A percentile compares a stretch with the other conserved stretches of the same genome.
phyloP scores from a whole-genome alignment of 2,113 vertebrate genomes.

The Buteo buteo region DNA sequence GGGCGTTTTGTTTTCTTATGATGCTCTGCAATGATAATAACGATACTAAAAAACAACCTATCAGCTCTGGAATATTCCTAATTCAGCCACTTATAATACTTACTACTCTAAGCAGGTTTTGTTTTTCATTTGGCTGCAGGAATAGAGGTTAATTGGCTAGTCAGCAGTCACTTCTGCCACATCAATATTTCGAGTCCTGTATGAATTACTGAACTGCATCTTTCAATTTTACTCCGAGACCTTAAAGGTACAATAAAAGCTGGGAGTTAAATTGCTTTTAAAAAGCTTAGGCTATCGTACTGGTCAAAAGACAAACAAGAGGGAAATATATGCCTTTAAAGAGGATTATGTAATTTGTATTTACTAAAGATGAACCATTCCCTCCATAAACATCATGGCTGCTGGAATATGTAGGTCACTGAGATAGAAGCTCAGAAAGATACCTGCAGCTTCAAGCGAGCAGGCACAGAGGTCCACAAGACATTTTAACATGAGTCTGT shows the following conservation, averaged over 20 bases:
- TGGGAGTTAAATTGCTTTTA: constrained; percentile 54
- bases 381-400: not conserved
- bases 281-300: constrained; percentile 13
- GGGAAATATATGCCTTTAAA: constrained; percentile 32
- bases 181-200: not conserved
- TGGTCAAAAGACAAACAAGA: constrained; percentile 34
- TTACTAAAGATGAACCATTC: not conserved
- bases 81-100: not conserved
- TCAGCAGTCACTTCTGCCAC: not conserved
- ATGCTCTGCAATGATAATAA: not conserved
- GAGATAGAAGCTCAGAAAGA: not conserved
- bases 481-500: constrained; percentile 10
- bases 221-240: constrained; percentile 51
- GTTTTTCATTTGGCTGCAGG: not conserved
- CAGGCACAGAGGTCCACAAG: not conserved
- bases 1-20: not conserved
- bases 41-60: not conserved
- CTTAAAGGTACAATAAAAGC: constrained; percentile 27
- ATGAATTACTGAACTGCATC: constrained; percentile 28
- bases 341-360: constrained; percentile 37
- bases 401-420: constrained; percentile 17
- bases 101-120: constrained; percentile 3
- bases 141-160: constrained; percentile 5
- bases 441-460: not conserved
- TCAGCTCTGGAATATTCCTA: not conserved